Evolutionary conservation across 1,140 invertebrate species (phyloP), one percentile per base, ranked within the genome.

Genomic region (Cotesia glomerata): DNA sequence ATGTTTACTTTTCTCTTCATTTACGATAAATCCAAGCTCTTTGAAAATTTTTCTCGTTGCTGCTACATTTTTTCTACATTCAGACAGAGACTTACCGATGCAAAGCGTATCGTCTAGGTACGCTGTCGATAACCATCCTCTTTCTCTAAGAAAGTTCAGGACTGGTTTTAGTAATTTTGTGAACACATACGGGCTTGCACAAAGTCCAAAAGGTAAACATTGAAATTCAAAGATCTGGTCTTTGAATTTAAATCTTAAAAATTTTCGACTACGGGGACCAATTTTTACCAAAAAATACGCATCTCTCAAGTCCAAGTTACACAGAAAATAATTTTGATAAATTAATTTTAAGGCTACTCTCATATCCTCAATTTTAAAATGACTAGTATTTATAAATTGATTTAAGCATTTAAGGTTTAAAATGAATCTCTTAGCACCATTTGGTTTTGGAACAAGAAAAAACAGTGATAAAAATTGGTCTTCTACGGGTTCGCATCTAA

Each of bases 141-240:
- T 26, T 7, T 5, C 5, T 63, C 69, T 70, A 32, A 70, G 32
- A 16, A 34, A 14, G 49, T 9, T 7, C 0, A 62, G 2, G 2
- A 70, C 58, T n/a, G 69, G 69, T 39, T 63, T 70, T 7, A 70
- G 16, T 26, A 70, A 14, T 26, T 70, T 70, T 0, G 69, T 62
- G 49, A 70, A 70, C n/a, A 35, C n/a, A 62, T 51, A 51, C 0
- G 69, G 58, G 4, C n/a, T 45, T 13, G 58, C 51, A 34, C 18
- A 45, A 5, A 70, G 16, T 16, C 69, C 69, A 51, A 70, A 70
- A 0, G 59, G 69, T 34, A 70, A 51, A 51, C 58, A 51, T 3
- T n/a, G 49, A 32, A 70, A 70, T 26, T 70, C 36, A 16, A 36
- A 63, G 13, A 63, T 13, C 8, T 63, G 11, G 3, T 32, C 35